Conservation (phyloP, 2,113 vertebrate species). For the Galemys pyrenaicus region DNA sequence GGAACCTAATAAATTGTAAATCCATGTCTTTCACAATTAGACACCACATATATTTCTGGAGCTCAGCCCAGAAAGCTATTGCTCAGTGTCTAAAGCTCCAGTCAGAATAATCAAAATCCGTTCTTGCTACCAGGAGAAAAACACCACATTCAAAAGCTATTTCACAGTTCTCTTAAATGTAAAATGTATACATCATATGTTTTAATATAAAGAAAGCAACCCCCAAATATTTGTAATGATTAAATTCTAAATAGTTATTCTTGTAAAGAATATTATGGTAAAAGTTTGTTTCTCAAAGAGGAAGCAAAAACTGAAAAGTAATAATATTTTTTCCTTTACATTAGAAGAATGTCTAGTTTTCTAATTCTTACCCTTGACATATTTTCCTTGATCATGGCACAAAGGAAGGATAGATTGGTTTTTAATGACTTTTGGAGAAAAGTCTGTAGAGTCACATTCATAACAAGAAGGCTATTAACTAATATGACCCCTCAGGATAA, state of each 20-base stretch:
- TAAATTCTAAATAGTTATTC: not conserved
- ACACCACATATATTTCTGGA: not conserved
- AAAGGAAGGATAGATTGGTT: not conserved
- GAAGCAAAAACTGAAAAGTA: not conserved
- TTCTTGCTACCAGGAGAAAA: not conserved
- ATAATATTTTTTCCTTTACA: not conserved
- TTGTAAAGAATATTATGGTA: not conserved
- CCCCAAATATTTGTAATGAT: not conserved
- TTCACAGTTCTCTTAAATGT: not conserved
- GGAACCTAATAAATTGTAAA: slow-evolving; percentile 46
- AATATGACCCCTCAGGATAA: not conserved
- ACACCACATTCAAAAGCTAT: slow-evolving; percentile 26
- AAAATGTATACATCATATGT: not conserved
- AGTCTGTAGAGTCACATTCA: not conserved
- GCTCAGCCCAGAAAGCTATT: not conserved
- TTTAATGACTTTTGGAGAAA: not conserved
- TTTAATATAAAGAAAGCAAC: slow-evolving; percentile 18
- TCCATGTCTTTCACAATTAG: slow-evolving; percentile 46
- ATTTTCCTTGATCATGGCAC: not conserved
- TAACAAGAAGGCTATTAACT: not conserved
- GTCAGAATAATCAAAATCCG: not conserved
- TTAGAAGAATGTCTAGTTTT: not conserved
- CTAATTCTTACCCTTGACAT: not conserved
- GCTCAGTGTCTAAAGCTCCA: not conserved
- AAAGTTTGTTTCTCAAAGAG: not conserved